A percentile compares a stretch with the other conserved stretches of the same genome.
Evolutionary conservation across 2,113 vertebrate species (phyloP).

Genomic region (Prolemur simus): DNA sequence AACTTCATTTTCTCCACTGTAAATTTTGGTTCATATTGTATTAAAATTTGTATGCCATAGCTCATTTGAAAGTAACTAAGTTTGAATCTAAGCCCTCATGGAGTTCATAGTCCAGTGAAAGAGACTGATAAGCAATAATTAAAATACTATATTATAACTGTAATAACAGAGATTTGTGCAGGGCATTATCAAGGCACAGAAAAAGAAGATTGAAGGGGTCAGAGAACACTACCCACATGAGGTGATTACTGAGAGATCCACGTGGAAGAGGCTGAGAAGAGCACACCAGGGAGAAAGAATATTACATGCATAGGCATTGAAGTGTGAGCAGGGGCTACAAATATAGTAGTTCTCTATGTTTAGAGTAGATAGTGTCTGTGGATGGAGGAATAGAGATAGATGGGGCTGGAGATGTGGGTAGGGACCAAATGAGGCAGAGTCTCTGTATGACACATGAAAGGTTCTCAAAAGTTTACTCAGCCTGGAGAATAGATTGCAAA

Average conservation of each 20-base stretch:
- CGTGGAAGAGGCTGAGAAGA: slow-evolving; percentile 4
- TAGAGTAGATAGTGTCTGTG: not conserved
- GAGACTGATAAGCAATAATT: slow-evolving; percentile 58
- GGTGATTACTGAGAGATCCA: slow-evolving; percentile 28
- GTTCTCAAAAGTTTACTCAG: not conserved
- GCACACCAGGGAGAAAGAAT: not conserved
- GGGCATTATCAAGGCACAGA: slow-evolving; percentile 13
- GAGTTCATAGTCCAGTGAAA: slow-evolving; percentile 68
- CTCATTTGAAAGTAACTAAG: slow-evolving; percentile 27
- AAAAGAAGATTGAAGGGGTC: slow-evolving; percentile 17
- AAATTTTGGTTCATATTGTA: slow-evolving; percentile 18
- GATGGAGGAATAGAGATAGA: not conserved
- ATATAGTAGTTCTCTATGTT: not conserved
- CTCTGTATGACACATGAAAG: not conserved
- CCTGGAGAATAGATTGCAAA: not conserved
- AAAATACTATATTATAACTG: slow-evolving; percentile 35
- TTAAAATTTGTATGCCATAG: not conserved
- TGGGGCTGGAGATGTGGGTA: not conserved
- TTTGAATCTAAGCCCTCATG: not conserved
- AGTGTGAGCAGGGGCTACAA: not conserved
- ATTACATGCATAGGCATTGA: not conserved
- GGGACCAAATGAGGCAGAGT: not conserved
- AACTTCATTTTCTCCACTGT: not conserved
- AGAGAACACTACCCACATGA: slow-evolving; percentile 19
- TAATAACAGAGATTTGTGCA: slow-evolving; percentile 32